Evolutionary conservation across 1,140 invertebrate species (phyloP).

Genomic region (Leptinotarsa lineolata): DNA sequence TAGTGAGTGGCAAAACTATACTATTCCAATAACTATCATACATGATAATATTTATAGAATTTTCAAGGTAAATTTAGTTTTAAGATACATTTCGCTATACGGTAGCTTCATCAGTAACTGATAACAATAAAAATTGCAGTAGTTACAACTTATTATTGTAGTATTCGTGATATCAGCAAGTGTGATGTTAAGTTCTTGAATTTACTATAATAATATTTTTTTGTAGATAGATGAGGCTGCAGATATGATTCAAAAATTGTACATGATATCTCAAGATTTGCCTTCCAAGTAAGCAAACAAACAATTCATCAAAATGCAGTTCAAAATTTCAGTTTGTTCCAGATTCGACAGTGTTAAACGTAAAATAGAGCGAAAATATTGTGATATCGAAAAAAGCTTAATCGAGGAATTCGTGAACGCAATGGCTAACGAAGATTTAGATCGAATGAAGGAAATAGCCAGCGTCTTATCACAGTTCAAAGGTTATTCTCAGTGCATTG

Average conservation of each 20-base stretch:
- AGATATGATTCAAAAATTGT: constrained; percentile 97
- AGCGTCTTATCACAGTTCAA: constrained; percentile 93
- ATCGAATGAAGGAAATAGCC: constrained; percentile 92
- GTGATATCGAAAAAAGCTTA: constrained; percentile 89
- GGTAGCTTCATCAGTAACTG: too few relatives aligned
- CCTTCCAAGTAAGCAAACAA: constrained; percentile 68
- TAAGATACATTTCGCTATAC: too few relatives aligned
- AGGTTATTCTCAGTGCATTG: constrained; percentile 92
- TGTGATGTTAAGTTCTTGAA: neutral
- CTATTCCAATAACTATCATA: neutral
- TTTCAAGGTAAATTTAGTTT: neutral
- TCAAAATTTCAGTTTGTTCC: constrained; percentile 37
- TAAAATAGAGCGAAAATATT: constrained; percentile 92
- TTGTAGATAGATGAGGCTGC: constrained; percentile 89
- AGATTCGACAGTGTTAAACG: constrained; percentile 87
- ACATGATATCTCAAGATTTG: constrained; percentile 94
- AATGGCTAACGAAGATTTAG: constrained; percentile 80
- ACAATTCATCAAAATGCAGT: neutral
- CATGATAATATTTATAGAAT: neutral
- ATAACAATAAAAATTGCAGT: too few relatives aligned
- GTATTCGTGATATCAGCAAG: too few relatives aligned
- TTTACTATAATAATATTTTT: constrained; percentile 29
- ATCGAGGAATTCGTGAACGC: constrained; percentile 95
- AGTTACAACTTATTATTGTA: too few relatives aligned
- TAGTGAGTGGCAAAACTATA: constrained; percentile 59